Evolutionary conservation across 2,797 vertebrate genomes (phyloP), one percentile per base, ranked within the genome.

Genomic region (Furcifer pardalis): DNA sequence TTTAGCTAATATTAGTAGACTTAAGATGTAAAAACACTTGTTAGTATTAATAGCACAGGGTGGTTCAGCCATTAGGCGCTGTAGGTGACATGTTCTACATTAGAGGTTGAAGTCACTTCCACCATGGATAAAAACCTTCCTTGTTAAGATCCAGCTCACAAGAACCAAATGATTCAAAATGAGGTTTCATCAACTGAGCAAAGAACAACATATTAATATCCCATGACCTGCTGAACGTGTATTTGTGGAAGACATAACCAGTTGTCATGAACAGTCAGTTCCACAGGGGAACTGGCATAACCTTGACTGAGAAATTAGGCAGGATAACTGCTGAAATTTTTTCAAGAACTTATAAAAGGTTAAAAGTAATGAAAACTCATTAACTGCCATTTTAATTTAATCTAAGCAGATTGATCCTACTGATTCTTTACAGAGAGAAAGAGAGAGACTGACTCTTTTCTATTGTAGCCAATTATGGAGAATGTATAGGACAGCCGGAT

Each of bases 1-100:
- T 68, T 86, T 77, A 81, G 72, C 76, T 81, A 63, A 81, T 76
- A 81, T 76, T 76, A 76, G n/a, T 59, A 7, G 10, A 76, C 40
- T 69, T 37, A 81, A 69, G 63, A 86, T 49, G 78, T 81, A 81
- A 86, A 86, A 86, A 77, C n/a, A 81, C 78, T 81, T 76, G 23
- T 69, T 75, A 86, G 49, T 86, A 86, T 81, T 86, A 81, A 81
- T 77, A 77, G 42, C 65, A 27, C 32, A 77, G 84, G 65, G 52
- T 77, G 63, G 72, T 69, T 60, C 42, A 81, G 49, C 42, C 40
- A 69, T 30, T 68, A 65, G 77, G 74, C 77, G 62, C 21, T 74
- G 71, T 10, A 60, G 17, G 9, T 76, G 59, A 77, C 63, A 86
- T 69, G 63, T n/a, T 86, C 49, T 60, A 69, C 63, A 69, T 60